Evolutionary conservation across 2,888 invertebrate species (phyloP), one percentile per base, ranked within the genome.

Genomic region (Agrotis ipsilon): DNA sequence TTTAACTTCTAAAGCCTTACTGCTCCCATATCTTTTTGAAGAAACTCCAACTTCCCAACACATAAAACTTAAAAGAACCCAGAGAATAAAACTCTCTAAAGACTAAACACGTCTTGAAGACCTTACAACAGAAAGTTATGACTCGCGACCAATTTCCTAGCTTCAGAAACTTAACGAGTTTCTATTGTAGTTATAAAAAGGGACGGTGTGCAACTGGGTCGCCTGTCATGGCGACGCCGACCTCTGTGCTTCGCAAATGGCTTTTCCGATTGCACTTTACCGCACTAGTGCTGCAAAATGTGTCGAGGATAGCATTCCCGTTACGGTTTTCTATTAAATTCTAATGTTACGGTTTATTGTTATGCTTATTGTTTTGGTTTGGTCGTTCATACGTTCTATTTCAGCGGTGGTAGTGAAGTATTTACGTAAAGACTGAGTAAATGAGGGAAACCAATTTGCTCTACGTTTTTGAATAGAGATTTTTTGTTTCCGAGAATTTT

Each of bases 181-280:
- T 89, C 88, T 87, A 92, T 89, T 91, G 91, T 89, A 85, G 86
- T 84, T 86, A 82, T 86, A 88, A 89, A 91, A 89, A 85, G 85
- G 80, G 71, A 64, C 66, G 63, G 72, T 75, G 72, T 75, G 74
- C 79, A 83, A 91, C 85, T 92, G 84, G 93, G 93, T 92, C 93
- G 90, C 80, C 84, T 86, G 88, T 88, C 89, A 87, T 84, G 86
- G 84, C 78, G 77, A 16, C 68, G 68, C 19, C 81, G 86, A 86
- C 84, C 87, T 85, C 84, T 74, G 83, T 71, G 76, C 81, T 82
- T 72, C 69, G 88, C 86, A 90, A 91, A 91, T 91, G 88, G 90
- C 88, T 89, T 90, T 91, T 87, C 90, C 90, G 88, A 91, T 90
- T 88, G 87, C 84, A 83, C 78, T 82, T 54, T 61, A 52, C 73